Evolutionary conservation across 2,888 invertebrate species (phyloP), one percentile per base, ranked within the genome.

Genomic region (Ornithoptera priamus): DNA sequence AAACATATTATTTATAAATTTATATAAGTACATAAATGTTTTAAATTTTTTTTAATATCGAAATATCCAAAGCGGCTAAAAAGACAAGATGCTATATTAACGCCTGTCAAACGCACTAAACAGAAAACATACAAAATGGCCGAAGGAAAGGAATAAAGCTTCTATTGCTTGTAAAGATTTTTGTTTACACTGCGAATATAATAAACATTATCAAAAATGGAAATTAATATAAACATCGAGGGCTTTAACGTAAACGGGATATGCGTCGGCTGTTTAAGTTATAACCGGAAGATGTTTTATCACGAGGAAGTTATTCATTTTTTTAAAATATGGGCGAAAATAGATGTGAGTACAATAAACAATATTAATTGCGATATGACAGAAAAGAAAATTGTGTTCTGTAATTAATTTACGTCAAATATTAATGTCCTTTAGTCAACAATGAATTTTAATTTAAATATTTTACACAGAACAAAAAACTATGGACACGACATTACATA

Each of bases 191-290:
- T 68, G 70, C 71, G 46, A 56, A 20, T 22, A 70, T 67, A n/a
- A 64, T 53, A 8, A 68, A 39, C 17, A 68, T 72, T 71, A 42
- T 84, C 80, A 81, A 90, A 91, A 90, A 88, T 81, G 74, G 92
- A 92, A 84, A 86, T 92, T 50, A 87, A 92, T 67, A 92, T 92
- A 74, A 91, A 92, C 75, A 92, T 92, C 64, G 92, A 92, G 77
- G 92, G 92, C 2, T 92, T 87, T 69, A 92, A 92, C 77, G 92
- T 91, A 39, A 92, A 92, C 62, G 92, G 92, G 0, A 88, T 92
- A 75, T 92, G 92, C 75, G 92, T 92, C 1, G 88, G 89, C 4
- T 92, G 92, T 78, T 81, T 92, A 53, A 90, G 90, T 72, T 90
- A 89, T 70, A 86, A 90, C 73, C 86, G 92, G 5, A 85, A 82